Evolutionary conservation across 2,113 vertebrate genomes (phyloP).

Genomic region (Shinisaurus crocodilurus): DNA sequence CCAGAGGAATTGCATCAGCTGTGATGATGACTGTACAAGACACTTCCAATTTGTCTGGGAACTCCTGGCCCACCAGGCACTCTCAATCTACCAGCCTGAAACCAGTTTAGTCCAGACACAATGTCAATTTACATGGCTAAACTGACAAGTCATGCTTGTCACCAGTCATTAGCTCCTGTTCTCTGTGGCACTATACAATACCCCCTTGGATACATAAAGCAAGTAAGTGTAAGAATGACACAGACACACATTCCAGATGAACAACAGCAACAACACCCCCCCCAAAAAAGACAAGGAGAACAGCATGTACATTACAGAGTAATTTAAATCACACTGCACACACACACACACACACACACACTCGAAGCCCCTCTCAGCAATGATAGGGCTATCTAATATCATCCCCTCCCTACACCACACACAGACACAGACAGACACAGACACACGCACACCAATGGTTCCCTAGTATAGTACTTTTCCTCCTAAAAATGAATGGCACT

Average conservation of each 20-base stretch:
- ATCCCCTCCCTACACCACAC: not conserved
- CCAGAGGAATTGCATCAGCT: slow-evolving; percentile 15
- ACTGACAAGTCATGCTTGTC: slow-evolving; percentile 64
- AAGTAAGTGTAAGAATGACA: slow-evolving; percentile 50
- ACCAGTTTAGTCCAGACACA: slow-evolving; percentile 48
- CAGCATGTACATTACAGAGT: not conserved
- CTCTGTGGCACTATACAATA: slow-evolving; percentile 44
- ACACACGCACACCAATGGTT: not conserved
- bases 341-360: not conserved
- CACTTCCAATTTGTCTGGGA: slow-evolving; percentile 51
- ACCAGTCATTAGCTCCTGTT: slow-evolving; percentile 42
- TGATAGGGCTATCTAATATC: not conserved
- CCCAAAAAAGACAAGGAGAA: not conserved
- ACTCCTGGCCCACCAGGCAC: slow-evolving; percentile 48
- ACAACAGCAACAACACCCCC: not conserved
- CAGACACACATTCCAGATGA: slow-evolving; percentile 21
- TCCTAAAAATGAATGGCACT: not conserved
- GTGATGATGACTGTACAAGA: slow-evolving; percentile 52
- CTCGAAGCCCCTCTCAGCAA: no score
- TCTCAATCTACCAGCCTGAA: slow-evolving; percentile 54
- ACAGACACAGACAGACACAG: not conserved
- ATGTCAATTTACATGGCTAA: slow-evolving; percentile 62
- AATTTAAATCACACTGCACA: not conserved
- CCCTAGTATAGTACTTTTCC: not conserved
- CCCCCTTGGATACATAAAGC: slow-evolving; percentile 24